Conservation (phyloP, 2,888 invertebrate genomes). For the Philonicus albiceps region DNA sequence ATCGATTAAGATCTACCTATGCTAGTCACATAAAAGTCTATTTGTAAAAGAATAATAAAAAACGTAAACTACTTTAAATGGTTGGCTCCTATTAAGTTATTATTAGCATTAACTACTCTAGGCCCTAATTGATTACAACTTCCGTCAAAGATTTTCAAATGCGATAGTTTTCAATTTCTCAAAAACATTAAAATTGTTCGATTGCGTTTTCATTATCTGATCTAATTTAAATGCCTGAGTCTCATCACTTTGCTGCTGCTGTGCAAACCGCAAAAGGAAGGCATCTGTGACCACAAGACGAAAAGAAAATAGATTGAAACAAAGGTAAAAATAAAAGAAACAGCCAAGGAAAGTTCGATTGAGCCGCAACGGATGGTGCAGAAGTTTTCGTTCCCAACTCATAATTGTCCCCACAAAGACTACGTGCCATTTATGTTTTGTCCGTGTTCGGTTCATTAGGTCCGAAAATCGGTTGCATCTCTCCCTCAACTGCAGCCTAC, state of each 20-base stretch:
- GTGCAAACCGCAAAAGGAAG: not conserved
- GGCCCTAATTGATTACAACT: not conserved
- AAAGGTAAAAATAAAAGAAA: not conserved
- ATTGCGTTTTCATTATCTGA: constrained; percentile 6
- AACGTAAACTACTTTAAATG: not conserved
- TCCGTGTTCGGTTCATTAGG: constrained; percentile 39
- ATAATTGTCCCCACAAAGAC: constrained; percentile 32
- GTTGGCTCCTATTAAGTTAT: not conserved
- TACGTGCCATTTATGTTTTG: constrained; percentile 33
- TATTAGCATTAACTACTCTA: not conserved
- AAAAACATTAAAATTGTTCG: not conserved
- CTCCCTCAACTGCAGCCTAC: not conserved
- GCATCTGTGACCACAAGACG: constrained; percentile 16
- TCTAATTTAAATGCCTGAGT: constrained; percentile 27
- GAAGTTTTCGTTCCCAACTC: constrained; percentile 14
- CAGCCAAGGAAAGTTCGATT: constrained; percentile 11
- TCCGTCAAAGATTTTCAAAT: not conserved
- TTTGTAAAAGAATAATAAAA: not conserved
- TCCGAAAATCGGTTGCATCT: constrained; percentile 38
- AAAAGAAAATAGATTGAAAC: not conserved
- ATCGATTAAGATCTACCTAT: not conserved
- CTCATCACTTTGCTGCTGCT: not conserved
- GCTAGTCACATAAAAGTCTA: not conserved
- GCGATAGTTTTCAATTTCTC: not conserved
- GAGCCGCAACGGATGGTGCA: not conserved